Conservation (phyloP, 2,888 invertebrate species). For the Listrodromus nycthemerus region DNA sequence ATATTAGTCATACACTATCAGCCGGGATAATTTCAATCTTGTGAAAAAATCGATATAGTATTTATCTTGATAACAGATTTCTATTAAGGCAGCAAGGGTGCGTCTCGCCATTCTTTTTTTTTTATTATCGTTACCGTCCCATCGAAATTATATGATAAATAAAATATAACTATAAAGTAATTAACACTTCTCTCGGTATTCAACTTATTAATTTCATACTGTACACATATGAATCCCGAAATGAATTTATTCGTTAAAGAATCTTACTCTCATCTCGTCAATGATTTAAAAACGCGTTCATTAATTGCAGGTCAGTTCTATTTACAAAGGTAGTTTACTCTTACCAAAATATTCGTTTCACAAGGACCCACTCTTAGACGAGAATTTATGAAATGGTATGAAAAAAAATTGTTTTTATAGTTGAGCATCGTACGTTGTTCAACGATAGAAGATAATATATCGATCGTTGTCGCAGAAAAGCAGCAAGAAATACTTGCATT, state of each 20-base stretch:
- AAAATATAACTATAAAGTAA: not conserved
- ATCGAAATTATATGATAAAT: not conserved
- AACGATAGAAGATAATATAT: not conserved
- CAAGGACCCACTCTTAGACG: not conserved
- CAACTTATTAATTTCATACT: conserved; percentile 8
- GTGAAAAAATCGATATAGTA: conserved; percentile 31
- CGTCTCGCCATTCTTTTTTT: conserved; percentile 28
- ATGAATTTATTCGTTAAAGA: conserved; percentile 22
- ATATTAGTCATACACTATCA: not conserved
- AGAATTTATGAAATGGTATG: not conserved
- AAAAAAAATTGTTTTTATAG: not conserved
- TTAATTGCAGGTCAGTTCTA: conserved; percentile 4
- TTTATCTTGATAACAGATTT: conserved; percentile 54
- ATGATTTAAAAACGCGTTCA: conserved; percentile 14
- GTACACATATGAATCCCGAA: conserved; percentile 36
- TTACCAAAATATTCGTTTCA: not conserved
- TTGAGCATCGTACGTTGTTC: not conserved
- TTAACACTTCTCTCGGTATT: conserved; percentile 4
- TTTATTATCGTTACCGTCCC: conserved; percentile 14
- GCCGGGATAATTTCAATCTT: conserved; percentile 19
- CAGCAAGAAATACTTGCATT: not conserved
- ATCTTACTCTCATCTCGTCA: not conserved
- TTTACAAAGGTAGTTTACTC: conserved; percentile 10
- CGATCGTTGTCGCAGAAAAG: not conserved
- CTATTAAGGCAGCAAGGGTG: conserved; percentile 57